Conservation (phyloP, 2,113 vertebrate species). For the Crotophaga sulcirostris region DNA sequence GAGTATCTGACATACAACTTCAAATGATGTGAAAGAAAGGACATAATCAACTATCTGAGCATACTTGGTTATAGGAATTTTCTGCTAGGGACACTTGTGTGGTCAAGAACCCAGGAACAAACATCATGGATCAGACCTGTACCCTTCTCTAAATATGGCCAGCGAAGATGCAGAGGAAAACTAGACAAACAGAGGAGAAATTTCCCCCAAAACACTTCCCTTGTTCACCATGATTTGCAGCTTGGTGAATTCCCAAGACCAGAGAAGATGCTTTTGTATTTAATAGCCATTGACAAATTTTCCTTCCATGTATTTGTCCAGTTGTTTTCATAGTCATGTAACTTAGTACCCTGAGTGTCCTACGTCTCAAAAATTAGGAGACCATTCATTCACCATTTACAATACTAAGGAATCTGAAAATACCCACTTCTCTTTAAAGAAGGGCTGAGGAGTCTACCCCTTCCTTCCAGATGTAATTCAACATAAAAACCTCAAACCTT, state of each 20-base stretch:
- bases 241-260: not conserved
- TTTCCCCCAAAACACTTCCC: not conserved
- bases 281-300: not conserved
- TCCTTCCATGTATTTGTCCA: not conserved
- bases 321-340: not conserved
- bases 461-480: not conserved
- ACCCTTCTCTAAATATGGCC: not conserved
- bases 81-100: not conserved
- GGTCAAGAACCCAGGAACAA: not conserved
- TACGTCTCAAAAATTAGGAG: not conserved
- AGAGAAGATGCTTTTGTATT: not conserved
- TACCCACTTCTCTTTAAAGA: not conserved
- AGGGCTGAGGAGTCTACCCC: not conserved
- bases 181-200: not conserved
- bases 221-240: not conserved
- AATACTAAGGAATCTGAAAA: not conserved
- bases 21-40: not conserved
- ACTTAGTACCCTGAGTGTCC: not conserved
- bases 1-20: not conserved
- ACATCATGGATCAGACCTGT: accelerated
- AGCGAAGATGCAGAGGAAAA: not conserved
- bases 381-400: not conserved
- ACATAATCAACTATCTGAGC: not conserved
- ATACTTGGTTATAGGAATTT: not conserved
- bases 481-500: not conserved